Evolutionary conservation across 35 echinoderm and acorn worm genomes (phyloP).

Genomic region (Anneissia japonica): DNA sequence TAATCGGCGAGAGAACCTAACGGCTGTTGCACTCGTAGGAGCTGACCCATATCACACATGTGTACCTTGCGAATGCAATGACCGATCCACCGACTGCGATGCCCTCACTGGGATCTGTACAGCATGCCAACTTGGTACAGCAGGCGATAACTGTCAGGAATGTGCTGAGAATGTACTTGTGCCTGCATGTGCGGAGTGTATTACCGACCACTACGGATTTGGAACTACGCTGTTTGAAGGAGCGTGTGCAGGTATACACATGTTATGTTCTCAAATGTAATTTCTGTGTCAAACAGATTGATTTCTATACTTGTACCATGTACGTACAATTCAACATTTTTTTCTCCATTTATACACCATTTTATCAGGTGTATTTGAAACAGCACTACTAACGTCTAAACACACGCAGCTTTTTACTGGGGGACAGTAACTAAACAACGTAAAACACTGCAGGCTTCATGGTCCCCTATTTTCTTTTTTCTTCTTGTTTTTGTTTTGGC

Average conservation of each 20-base stretch:
- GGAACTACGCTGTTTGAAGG: constrained; percentile 81
- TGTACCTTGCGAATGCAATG: constrained; percentile 61
- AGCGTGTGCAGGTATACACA: constrained; percentile 84
- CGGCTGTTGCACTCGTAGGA: background rate
- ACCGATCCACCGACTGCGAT: constrained; percentile 55
- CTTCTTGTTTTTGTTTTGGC: no score
- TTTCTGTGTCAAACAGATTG: no score
- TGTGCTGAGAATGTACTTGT: constrained; percentile 65
- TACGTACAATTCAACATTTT: no score
- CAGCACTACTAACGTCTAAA: no score
- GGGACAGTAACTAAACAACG: no score
- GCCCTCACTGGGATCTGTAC: constrained; percentile 69
- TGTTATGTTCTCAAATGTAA: no score
- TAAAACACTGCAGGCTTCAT: no score
- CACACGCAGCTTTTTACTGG: no score
- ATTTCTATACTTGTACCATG: no score
- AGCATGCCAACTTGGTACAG: constrained; percentile 55
- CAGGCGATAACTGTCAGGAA: constrained; percentile 55
- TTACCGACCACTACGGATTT: constrained; percentile 76
- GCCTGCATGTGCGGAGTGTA: constrained; percentile 60
- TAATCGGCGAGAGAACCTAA: constrained; percentile 35
- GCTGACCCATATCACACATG: constrained; percentile 47
- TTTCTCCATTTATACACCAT: no score
- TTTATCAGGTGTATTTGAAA: no score
- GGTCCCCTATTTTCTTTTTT: no score